Base-by-base conservation (phyloP, 2,113 vertebrate species). In the Pachyramphus minor region DNA sequence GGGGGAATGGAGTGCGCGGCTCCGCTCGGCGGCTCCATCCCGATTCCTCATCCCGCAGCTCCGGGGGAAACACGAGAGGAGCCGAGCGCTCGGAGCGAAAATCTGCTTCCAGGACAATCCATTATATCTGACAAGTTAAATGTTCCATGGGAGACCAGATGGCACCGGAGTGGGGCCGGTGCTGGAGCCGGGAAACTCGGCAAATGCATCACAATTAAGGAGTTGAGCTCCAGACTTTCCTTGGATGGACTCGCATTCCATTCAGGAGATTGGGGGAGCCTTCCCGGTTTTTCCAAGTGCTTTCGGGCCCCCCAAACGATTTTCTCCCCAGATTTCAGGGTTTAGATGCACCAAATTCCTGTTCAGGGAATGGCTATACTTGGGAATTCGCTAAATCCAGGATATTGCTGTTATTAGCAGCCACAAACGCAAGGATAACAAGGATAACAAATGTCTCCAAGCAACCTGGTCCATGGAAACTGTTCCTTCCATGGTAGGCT, bases 61-160 rank as follows among this genome's bases (percentile, higher is more conserved):
- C 96, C 94, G 97, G 98, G 97, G 92, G 97, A 97, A 97, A 98
- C 89, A 97, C 97, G 97, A 96, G 97, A 98, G 98, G 97, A 98
- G 98, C 96, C 86, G 97, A 98, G 89, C 81, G 98, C 98, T 99
- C 97, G 97, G 98, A 98, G 98, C 98, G 90, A 98, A 98, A 98
- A 98, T 98, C 98, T 98, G 98, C 98, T 99, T 98, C 98, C 98
- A 98, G 98, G 98, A 97, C 98, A 98, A 99, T 99, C 98, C 98
- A 99, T 99, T 99, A 98, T 98, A 97, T 97, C 97, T 99, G 98
- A 99, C 98, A 99, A 98, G 98, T 98, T 98, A 98, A 99, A 98
- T 99, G 98, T 99, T 99, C 98, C 98, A 97, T 99, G 98, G 96
- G 98, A 98, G 96, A 98, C 98, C 98, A 99, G 98, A 99, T 99